phyloP scores from a whole-genome alignment of 1,140 invertebrate species.

The Listronotus bonariensis region DNA sequence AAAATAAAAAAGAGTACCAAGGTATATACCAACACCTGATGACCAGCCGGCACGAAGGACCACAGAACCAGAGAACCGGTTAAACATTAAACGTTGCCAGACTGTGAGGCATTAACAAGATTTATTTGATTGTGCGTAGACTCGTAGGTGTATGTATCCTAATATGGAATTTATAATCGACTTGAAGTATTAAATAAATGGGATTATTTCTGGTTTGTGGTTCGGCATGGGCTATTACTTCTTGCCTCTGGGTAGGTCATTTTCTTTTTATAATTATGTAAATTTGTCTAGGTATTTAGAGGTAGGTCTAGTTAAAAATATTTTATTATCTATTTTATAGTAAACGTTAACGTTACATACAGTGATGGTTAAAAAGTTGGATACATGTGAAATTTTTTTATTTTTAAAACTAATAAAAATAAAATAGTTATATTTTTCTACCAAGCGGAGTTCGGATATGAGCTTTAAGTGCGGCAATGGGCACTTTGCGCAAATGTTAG shows the following conservation, averaged over 20 bases:
- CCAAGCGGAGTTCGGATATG: too few relatives aligned
- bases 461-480: too few relatives aligned
- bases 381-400: too few relatives aligned
- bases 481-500: too few relatives aligned
- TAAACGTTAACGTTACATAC: too few relatives aligned
- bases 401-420: too few relatives aligned
- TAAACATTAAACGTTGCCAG: constrained; percentile 12
- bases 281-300: background rate
- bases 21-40: constrained; percentile 7
- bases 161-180: background rate
- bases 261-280: constrained; percentile 2
- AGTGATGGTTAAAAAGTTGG: too few relatives aligned
- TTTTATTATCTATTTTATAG: too few relatives aligned
- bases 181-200: background rate
- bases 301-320: too few relatives aligned
- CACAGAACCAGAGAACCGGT: constrained; percentile 18
- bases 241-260: constrained; percentile 8
- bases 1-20: too few relatives aligned
- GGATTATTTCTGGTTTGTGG: constrained; percentile 14
- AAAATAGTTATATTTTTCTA: too few relatives aligned
- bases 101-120: background rate
- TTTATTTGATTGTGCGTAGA: background rate
- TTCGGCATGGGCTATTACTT: background rate
- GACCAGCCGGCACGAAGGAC: constrained; percentile 11
- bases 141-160: constrained; percentile 12